Evolutionary conservation across 2,113 vertebrate genomes (phyloP).

Genomic region (Glaucidium brasilianum): DNA sequence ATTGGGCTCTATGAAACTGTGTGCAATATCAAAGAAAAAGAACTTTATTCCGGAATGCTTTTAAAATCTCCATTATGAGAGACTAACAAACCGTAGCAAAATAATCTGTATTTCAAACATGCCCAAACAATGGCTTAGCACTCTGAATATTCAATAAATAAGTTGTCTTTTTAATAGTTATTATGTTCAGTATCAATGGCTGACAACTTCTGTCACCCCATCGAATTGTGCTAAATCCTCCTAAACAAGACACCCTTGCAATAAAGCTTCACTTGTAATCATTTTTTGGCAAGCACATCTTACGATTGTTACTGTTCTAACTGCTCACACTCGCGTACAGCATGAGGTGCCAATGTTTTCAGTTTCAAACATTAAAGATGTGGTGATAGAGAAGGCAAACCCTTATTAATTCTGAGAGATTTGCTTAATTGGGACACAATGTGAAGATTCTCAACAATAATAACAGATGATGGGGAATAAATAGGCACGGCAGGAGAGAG

Average conservation of each 20-base stretch:
- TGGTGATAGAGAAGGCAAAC: slow-evolving; percentile 31
- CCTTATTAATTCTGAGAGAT: slow-evolving; percentile 57
- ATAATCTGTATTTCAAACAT: neutral
- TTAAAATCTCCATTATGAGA: neutral
- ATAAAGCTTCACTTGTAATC: slow-evolving; percentile 42
- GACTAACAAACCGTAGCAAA: neutral
- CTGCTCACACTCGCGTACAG: neutral
- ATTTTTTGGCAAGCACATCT: slow-evolving; percentile 42
- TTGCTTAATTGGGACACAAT: slow-evolving; percentile 42
- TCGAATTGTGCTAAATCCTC: slow-evolving; percentile 49
- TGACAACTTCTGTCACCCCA: slow-evolving; percentile 52
- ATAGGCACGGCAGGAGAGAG: slow-evolving; percentile 27
- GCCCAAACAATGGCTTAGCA: neutral
- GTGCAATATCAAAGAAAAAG: neutral
- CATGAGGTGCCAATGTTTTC: slow-evolving; percentile 46
- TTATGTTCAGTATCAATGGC: slow-evolving; percentile 39
- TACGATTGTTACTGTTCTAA: slow-evolving; percentile 19
- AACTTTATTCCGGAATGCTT: neutral
- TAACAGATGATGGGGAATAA: slow-evolving; percentile 39
- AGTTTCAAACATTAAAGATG: slow-evolving; percentile 32
- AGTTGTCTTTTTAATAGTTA: slow-evolving; percentile 40
- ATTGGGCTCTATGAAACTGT: neutral
- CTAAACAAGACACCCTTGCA: slow-evolving; percentile 58
- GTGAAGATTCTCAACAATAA: slow-evolving; percentile 11
- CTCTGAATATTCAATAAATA: slow-evolving; percentile 27